Evolutionary conservation across 1,140 invertebrate species (phyloP).

Genomic region (Drosophila persimilis): DNA sequence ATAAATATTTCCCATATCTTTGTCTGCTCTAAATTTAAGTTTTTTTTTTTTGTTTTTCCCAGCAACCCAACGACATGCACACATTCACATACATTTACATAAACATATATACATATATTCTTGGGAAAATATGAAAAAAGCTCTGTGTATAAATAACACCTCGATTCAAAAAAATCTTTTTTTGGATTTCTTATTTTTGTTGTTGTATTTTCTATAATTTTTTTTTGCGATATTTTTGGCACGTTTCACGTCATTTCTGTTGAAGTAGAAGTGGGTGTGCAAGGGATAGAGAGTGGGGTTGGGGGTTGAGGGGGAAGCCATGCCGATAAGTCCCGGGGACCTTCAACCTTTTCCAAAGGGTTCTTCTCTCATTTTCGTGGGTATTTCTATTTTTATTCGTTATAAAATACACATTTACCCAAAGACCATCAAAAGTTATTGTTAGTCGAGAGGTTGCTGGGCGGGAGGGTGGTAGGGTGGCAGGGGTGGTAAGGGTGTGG

Average conservation of each 20-base stretch:
- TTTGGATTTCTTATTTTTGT: slow-evolving; percentile 20
- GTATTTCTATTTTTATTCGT: background rate
- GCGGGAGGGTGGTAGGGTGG: too few relatives aligned
- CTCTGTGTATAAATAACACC: too few relatives aligned
- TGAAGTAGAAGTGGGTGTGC: background rate
- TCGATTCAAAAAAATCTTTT: slow-evolving; percentile 10
- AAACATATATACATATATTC: background rate
- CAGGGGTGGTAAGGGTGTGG: too few relatives aligned
- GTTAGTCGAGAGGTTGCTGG: background rate
- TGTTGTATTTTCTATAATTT: too few relatives aligned
- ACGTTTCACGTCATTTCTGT: slow-evolving; percentile 33
- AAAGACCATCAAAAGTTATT: slow-evolving; percentile 28
- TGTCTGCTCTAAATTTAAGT: slow-evolving; percentile 18
- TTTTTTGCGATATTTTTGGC: slow-evolving; percentile 40
- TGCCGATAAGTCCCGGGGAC: slow-evolving; percentile 8
- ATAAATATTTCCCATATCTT: background rate
- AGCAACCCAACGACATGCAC: background rate
- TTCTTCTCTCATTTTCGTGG: slow-evolving; percentile 8
- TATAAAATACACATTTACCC: slow-evolving; percentile 4
- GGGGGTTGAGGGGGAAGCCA: background rate
- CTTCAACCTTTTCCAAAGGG: slow-evolving; percentile 37
- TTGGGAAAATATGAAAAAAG: slow-evolving; percentile 4
- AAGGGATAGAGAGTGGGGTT: background rate
- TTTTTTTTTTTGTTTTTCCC: background rate
- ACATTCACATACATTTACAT: too few relatives aligned